Base-by-base conservation (phyloP, 1,140 invertebrate genomes). In the Drosophila grimshawi region DNA sequence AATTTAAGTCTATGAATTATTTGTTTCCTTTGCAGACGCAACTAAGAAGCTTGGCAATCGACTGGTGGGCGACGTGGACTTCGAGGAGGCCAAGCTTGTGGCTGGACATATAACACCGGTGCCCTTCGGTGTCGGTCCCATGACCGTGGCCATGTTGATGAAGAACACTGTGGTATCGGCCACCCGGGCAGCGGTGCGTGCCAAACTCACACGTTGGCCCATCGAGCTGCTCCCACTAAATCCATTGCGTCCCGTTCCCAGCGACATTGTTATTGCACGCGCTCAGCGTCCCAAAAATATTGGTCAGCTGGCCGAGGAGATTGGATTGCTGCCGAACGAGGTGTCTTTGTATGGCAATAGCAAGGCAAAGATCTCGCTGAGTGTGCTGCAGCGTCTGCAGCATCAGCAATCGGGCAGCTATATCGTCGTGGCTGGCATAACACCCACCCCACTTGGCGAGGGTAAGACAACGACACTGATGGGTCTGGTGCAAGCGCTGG, bases 101-200 rank as follows among this genome's bases (percentile, higher is more conserved):
- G 98, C 98, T 5, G 95, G 95, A 2, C 96, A 95, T 83, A 98
- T 99, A 63, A 99, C 99, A 30, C 99, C 99, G 2, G 99, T 99
- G 19, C 99, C 99, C 7, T 98, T 98, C 33, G 98, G 99, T 69
- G 98, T 99, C 60, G 98, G 98, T 0, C 98, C 98, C 5, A 99
- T 99, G 97, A 99, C 98, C 0, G 98, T 99, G 27, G 98, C 98
- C 7, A 99, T 99, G 98, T 93, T 99, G 5, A 97, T 99, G 95
- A 95, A 96, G 81, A 99, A 99, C 92, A 99, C 98, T 0, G 96
- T 99, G 4, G 94, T 96, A 62, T 96, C 97, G 32, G 98, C 98
- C 30, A 91, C 95, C 88, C 93, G 94, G 69, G 92, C 95, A 35
- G 94, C 94, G n/a, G 91, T 94, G 10, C 94, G 93, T 27, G 77